A percentile compares a stretch with the other conserved stretches of the same genome.
Evolutionary conservation across 2,113 vertebrate species (phyloP).

Genomic region (Nothobranchius kuhntae): DNA sequence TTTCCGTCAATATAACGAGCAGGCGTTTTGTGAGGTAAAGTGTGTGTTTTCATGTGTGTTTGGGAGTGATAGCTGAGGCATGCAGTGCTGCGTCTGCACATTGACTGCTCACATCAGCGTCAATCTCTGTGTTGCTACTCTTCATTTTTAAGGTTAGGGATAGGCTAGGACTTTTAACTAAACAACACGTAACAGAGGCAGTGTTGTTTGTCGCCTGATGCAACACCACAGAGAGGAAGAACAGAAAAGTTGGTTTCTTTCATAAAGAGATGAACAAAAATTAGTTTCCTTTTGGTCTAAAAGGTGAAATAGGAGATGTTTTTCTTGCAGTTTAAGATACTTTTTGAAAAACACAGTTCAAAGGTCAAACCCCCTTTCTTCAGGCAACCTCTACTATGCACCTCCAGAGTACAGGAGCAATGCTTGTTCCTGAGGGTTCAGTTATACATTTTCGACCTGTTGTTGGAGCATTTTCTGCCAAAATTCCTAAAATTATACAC

Average conservation of each 20-base stretch:
- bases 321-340: neutral
- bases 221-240: neutral
- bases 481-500: too few relatives aligned
- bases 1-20: neutral
- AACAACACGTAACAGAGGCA: slow-evolving; percentile 13
- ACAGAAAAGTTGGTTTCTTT: too few relatives aligned
- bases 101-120: slow-evolving; percentile 71
- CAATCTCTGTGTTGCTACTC: slow-evolving; percentile 49
- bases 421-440: too few relatives aligned
- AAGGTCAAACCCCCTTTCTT: too few relatives aligned
- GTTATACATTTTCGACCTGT: too few relatives aligned
- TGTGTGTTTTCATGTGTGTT: slow-evolving; percentile 25
- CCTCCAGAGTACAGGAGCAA: too few relatives aligned
- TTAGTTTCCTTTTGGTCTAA: too few relatives aligned
- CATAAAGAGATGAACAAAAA: too few relatives aligned
- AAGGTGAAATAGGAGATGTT: too few relatives aligned
- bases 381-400: too few relatives aligned
- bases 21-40: neutral
- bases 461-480: too few relatives aligned
- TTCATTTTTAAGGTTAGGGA: slow-evolving; percentile 17
- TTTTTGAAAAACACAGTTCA: neutral
- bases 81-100: slow-evolving; percentile 60
- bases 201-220: neutral
- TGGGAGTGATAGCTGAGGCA: slow-evolving; percentile 33
- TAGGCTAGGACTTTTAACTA: slow-evolving; percentile 14